Conservation (phyloP, 2,888 invertebrate genomes). For the Chrysina gloriosa region DNA sequence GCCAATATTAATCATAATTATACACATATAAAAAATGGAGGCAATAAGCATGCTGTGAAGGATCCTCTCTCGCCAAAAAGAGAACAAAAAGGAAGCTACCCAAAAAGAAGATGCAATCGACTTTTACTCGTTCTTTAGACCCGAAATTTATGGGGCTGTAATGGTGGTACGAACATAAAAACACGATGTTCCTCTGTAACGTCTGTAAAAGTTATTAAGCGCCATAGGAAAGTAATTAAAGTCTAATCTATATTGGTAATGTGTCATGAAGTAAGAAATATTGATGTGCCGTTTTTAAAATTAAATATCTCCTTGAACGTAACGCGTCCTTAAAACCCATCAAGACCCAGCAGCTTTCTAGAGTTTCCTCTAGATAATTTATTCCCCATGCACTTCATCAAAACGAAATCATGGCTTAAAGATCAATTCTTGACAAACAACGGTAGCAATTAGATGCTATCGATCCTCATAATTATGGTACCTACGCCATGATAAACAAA, state of each 20-base stretch:
- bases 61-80: background rate
- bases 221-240: no score
- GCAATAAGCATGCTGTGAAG: no score
- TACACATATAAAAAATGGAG: background rate
- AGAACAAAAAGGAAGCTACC: background rate
- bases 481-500: slow-evolving; percentile 8
- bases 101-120: slow-evolving; percentile 9
- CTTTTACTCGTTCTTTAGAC: slow-evolving; percentile 5
- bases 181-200: slow-evolving; percentile 14
- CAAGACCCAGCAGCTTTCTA: no score
- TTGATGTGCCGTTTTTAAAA: no score
- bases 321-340: no score
- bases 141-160: slow-evolving; percentile 18
- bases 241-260: no score
- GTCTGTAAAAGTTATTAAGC: slow-evolving; percentile 2
- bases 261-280: no score
- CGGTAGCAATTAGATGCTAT: slow-evolving; percentile 31
- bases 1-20: slow-evolving; percentile 30
- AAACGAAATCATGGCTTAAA: slow-evolving; percentile 12
- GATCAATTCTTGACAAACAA: slow-evolving; percentile 30
- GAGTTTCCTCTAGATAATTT: slow-evolving; percentile 3
- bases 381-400: background rate
- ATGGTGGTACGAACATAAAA: slow-evolving; percentile 5
- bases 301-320: no score
- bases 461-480: slow-evolving; percentile 23